Percentiles rank a stretch among this genome's conserved stretches.
phyloP scores from a whole-genome alignment of 2,888 invertebrate species.

The Caenorhabditis sp. region DNA sequence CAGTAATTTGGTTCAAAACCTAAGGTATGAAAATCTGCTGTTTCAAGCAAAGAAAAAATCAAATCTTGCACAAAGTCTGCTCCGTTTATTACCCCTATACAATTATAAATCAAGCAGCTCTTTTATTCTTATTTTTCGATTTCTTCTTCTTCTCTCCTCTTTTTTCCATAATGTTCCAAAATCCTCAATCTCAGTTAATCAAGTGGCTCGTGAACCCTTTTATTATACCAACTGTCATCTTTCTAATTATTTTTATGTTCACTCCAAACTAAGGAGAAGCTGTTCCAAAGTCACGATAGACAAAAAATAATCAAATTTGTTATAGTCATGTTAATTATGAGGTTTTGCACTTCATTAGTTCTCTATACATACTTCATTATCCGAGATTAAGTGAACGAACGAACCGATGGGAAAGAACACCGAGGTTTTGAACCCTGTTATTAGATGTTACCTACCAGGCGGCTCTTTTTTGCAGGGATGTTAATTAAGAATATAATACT shows the following conservation, averaged over 20 bases:
- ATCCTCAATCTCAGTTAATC: slow-evolving; percentile 2
- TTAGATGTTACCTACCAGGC: background rate
- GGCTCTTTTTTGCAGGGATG: background rate
- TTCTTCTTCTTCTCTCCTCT: background rate
- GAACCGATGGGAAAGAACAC: background rate
- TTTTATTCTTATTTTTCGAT: background rate
- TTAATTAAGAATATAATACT: background rate
- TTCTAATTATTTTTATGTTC: background rate
- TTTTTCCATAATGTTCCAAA: background rate
- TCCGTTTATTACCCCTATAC: slow-evolving; percentile 2
- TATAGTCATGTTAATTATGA: background rate
- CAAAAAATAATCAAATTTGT: background rate
- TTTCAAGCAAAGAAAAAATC: background rate
- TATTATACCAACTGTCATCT: slow-evolving; percentile 8
- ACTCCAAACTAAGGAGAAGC: slow-evolving; percentile 2
- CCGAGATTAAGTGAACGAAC: background rate
- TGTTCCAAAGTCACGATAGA: background rate
- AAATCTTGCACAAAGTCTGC: background rate
- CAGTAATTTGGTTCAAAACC: background rate
- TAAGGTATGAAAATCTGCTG: background rate
- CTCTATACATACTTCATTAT: background rate
- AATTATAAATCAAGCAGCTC: background rate
- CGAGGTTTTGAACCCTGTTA: background rate
- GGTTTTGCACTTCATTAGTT: background rate
- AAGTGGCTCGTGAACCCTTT: slow-evolving; percentile 7